Percentiles rank a stretch among this genome's conserved stretches.
These are phyloP conservation scores for Amphiprion ocellaris DNA, from an alignment of 2,113 vertebrate genomes.

Conservation along the genomic window DNA sequence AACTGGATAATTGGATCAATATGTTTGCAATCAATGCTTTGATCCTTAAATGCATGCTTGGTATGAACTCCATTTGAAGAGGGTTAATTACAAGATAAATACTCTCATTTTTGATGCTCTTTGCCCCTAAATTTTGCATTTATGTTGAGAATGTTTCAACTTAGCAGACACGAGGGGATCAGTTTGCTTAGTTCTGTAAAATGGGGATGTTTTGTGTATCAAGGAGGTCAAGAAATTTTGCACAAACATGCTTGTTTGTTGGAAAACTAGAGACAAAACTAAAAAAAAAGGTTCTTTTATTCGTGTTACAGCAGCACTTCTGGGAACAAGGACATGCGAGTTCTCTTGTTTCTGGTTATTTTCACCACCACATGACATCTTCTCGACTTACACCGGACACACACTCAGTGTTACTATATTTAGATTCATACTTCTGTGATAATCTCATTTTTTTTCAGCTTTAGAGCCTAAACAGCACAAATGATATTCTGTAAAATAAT, in stretches of 20 bases:
- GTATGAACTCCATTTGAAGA: too few relatives aligned
- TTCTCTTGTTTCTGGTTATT: conserved; percentile 37
- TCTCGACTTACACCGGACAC: conserved; percentile 19
- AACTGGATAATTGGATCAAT: too few relatives aligned
- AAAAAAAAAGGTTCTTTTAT: background rate
- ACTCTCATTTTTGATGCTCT: too few relatives aligned
- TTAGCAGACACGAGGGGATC: too few relatives aligned
- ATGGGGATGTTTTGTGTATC: background rate
- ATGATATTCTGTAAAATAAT: background rate
- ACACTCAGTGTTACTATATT: conserved; percentile 10
- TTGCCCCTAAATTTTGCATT: too few relatives aligned
- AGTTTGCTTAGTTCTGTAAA: too few relatives aligned
- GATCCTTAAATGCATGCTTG: too few relatives aligned
- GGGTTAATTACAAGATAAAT: too few relatives aligned
- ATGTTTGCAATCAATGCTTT: too few relatives aligned
- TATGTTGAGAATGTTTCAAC: too few relatives aligned
- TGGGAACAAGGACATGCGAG: conserved; percentile 19
- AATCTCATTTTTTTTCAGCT: conserved; percentile 5
- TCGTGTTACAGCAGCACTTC: conserved; percentile 22
- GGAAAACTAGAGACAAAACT: too few relatives aligned
- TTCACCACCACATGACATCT: conserved; percentile 14
- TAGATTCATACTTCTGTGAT: conserved; percentile 43
- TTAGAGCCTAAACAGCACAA: background rate
- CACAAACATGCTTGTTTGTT: background rate
- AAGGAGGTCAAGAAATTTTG: background rate